phyloP scores from a whole-genome alignment of 2,888 invertebrate genomes.

The Tipula lateralis region DNA sequence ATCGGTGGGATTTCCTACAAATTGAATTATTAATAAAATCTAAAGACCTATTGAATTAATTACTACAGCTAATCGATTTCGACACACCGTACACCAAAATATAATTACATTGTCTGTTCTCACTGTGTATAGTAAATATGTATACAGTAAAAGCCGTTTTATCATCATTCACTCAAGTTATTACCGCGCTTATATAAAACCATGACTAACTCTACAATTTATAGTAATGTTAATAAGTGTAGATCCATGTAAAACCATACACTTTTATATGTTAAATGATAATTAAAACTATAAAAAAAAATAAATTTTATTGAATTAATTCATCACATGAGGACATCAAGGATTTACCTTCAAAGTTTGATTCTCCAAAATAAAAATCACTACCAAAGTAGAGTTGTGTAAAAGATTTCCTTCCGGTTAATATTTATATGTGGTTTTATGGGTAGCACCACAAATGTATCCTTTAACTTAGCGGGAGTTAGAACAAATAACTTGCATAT shows the following conservation, averaged over 20 bases:
- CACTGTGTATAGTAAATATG: background rate
- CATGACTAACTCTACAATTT: background rate
- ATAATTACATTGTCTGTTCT: background rate
- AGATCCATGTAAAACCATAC: background rate
- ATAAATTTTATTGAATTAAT: background rate
- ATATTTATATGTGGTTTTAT: background rate
- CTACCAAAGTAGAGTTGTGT: background rate
- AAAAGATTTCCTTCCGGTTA: background rate
- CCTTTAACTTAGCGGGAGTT: background rate
- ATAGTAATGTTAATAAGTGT: background rate
- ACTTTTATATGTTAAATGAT: background rate
- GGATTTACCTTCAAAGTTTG: slow-evolving; percentile 11
- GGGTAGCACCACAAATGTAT: background rate
- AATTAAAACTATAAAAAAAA: background rate
- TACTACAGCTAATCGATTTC: background rate
- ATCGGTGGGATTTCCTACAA: background rate
- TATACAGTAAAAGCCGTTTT: background rate
- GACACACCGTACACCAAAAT: background rate
- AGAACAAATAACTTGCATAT: background rate
- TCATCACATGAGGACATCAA: background rate
- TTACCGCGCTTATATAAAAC: background rate
- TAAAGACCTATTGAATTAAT: background rate
- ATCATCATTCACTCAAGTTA: background rate
- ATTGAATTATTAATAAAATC: background rate
- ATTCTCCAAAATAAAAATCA: background rate